Evolutionary conservation across 2,888 invertebrate genomes (phyloP), one percentile per base, ranked within the genome.

Genomic region (Conchocele bisecta): DNA sequence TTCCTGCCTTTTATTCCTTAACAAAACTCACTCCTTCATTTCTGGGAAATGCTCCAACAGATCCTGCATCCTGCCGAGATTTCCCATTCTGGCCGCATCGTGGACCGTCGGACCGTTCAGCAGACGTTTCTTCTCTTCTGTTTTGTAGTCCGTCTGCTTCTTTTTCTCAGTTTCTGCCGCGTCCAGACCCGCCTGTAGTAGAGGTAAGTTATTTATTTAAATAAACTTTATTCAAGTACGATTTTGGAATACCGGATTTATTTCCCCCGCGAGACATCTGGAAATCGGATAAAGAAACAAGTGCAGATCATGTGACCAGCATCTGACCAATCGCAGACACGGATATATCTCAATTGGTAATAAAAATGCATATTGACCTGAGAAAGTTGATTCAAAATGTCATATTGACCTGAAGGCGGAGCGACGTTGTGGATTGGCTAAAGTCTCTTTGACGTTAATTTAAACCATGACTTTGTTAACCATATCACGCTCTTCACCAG

Each of bases 21-120:
- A n/a, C n/a, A n/a, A 28, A 13, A 70, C 88, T 82, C 76, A 89
- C 89, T 86, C 84, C 75, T 81, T 85, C 82, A 86, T 83, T 28
- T 87, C 86, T 33, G 86, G 83, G 54, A 82, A 88, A 57, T 83
- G 69, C 11, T 83, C 75, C 26, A 88, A 48, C 15, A 89, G 76
- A 63, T 83, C 75, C 70, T 88, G 87, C 31, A 90, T 79, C 26
- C 84, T 66, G 24, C 82, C 79, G 24, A 89, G 71, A 54, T 89
- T 80, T 2, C 88, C 88, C 26, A 67, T 69, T 58, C 83, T 75
- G 15, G 87, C 86, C 11, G 89, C 89, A 56, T 88, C 84, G 74
- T 89, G 89, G 15, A 90, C 84, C 1, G 84, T 79, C 1, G 83
- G 77, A 13, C 87, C 88, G 15, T 75, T 58, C 39, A 76, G 50